Evolutionary conservation across 2,797 vertebrate genomes (phyloP).

Genomic region (Danio kyathit): DNA sequence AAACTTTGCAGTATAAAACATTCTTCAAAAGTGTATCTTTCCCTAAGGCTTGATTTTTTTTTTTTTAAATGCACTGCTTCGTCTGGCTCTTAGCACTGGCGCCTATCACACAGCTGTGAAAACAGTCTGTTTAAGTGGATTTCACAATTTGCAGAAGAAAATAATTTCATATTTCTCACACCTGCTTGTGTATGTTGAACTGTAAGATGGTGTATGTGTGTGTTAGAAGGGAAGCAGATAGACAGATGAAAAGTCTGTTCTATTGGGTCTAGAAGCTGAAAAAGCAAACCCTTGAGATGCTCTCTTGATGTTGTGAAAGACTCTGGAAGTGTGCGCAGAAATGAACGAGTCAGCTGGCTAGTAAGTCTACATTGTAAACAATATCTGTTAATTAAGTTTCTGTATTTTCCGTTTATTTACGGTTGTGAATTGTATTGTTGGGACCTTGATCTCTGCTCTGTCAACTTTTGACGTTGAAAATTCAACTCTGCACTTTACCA

Average conservation of each 20-base stretch:
- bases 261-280: constrained; percentile 25
- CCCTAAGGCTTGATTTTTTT: constrained; percentile 8
- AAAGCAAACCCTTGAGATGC: constrained; percentile 27
- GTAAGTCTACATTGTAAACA: too few species aligned
- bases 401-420: too few species aligned
- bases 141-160: constrained; percentile 48
- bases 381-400: too few species aligned
- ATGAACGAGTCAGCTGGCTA: constrained; percentile 10
- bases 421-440: too few species aligned
- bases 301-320: constrained; percentile 11
- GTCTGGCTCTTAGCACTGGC: constrained; percentile 40
- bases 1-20: constrained; percentile 22
- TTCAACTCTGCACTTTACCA: too few species aligned
- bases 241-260: constrained; percentile 32
- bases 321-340: neutral
- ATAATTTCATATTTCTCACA: constrained; percentile 43
- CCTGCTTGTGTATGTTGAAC: constrained; percentile 4
- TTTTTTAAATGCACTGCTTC: constrained; percentile 32
- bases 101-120: constrained; percentile 70
- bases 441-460: too few species aligned
- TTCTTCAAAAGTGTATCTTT: constrained; percentile 17
- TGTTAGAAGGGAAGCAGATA: constrained; percentile 18
- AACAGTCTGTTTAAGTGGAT: constrained; percentile 63
- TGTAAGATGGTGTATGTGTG: neutral
- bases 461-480: too few species aligned